Evolutionary conservation across 2,888 invertebrate species (phyloP).

Genomic region (Drosophila antonietae): DNA sequence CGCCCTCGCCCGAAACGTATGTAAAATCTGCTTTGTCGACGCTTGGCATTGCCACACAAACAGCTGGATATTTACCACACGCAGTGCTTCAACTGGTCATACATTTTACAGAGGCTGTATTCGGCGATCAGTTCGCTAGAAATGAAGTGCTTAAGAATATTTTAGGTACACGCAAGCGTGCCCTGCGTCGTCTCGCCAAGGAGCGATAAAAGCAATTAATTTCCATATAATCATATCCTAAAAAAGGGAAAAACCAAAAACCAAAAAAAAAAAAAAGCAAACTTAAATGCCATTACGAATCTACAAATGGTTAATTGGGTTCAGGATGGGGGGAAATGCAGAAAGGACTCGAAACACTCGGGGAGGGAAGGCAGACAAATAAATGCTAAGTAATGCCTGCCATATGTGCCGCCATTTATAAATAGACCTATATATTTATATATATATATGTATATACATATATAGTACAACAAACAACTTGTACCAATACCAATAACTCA

Average conservation of each 20-base stretch:
- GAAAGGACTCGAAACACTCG: constrained; percentile 11
- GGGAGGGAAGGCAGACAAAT: constrained; percentile 9
- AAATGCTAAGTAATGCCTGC: constrained; percentile 7
- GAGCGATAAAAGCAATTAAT: constrained; percentile 57
- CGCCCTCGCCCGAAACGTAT: constrained; percentile 90
- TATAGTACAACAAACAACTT: background rate
- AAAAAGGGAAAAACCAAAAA: constrained; percentile 1
- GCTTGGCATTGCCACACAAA: constrained; percentile 89
- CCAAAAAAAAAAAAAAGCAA: constrained; percentile 1
- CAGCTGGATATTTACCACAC: constrained; percentile 89
- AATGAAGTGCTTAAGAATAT: constrained; percentile 79
- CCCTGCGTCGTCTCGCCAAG: constrained; percentile 76
- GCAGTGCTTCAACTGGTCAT: constrained; percentile 76
- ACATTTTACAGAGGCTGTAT: constrained; percentile 59
- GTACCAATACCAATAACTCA: constrained; percentile 41
- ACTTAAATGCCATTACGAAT: constrained; percentile 31
- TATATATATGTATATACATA: background rate
- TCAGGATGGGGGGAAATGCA: background rate
- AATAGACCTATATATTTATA: constrained; percentile 8
- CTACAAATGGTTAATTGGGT: constrained; percentile 13
- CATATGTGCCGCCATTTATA: constrained; percentile 21
- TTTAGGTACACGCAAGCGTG: constrained; percentile 77
- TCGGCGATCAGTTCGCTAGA: constrained; percentile 78
- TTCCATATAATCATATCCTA: background rate
- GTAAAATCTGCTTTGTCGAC: constrained; percentile 90